Base-by-base conservation (phyloP, 2,113 vertebrate genomes). In the Boleophthalmus pectinirostris region DNA sequence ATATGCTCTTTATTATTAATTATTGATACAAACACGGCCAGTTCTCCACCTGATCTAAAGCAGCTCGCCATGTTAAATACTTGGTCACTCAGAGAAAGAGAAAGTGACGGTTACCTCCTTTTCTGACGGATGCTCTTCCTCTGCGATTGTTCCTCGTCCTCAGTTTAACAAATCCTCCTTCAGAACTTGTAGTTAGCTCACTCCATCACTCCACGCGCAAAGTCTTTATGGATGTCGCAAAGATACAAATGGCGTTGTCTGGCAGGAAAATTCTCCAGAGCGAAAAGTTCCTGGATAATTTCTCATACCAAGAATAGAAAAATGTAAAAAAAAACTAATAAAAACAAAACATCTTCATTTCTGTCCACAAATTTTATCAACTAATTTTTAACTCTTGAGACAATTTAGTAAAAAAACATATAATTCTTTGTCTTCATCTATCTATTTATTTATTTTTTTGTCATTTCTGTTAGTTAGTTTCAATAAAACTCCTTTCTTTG, bases 131-230 rank as follows among this genome's bases (percentile, higher is more conserved):
- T 66, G 21, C 38, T 23, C 9, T 14, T 46, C 38, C 21, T 15
- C 64, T 6, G 9, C 3, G 3, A 38, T 38, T n/a, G 38, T 35
- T 46, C 63, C 35, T 3, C 1, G 33, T 65, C 35, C 21, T 65
- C 11, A 43, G 63, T 65, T 61, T 33, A 14, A 65, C 63, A 65
- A 45, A 65, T 38, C 63, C n/a, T 43, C 35, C 35, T 65, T 61
- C 58, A 61, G 14, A 25, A 24, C 21, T 2, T 29, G 18, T 18
- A 18, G 7, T 15, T 3, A 20, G 21, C 25, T 35, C 25, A 9
- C 60, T 20, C 8, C 60, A 63, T 63, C 14, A 20, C 60, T 35
- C 29, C 16, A 35, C 15, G 29, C 10, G 9, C 53, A 13, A 14
- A 10, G 2, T 35, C 16, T 61, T 20, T 23, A 56, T n/a, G 8